Base-by-base conservation (phyloP, 2,113 vertebrate species). In the Eleginops maclovinus region DNA sequence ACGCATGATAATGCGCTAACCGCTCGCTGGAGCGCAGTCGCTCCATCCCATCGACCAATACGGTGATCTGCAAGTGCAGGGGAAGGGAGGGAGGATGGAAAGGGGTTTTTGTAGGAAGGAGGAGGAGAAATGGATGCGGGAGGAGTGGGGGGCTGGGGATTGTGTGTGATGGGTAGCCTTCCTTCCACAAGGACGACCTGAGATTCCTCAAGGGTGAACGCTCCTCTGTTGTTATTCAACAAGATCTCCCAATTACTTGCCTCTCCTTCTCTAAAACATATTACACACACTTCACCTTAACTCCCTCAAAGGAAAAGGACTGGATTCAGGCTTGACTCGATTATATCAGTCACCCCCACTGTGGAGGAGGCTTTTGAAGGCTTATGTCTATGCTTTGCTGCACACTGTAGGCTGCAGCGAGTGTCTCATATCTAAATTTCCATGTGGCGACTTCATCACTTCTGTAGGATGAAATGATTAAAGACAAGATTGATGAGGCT, bases 141-240 rank as follows among this genome's bases (percentile, higher is more conserved):
- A 55, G 55, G 55, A 58, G 55, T 19, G 28, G 65, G 61, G 61
- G 31, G 12, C n/a, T n/a, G 10, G 54, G 17, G 46, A 3, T 40
- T 28, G 59, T 19, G 77, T 40, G 71, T 22, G 65, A 87, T 76
- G 80, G 72, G 75, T 67, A 83, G 82, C 81, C 82, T 82, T 68
- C 81, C 76, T 79, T 72, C 81, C 82, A 90, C 90, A 94, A 94
- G 91, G 93, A 93, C 93, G 87, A 92, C 90, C 89, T 89, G 88
- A 91, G 82, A 93, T 89, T 92, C 88, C 83, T 93, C 92, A 94
- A 92, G 92, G 93, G 88, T 92, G 91, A 92, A 90, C 80, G 72
- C 68, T 74, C 65, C 64, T 75, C 49, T 81, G 66, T 87, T 72
- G 85, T 90, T 75, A 89, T 90, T 84, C 89, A 81, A 73, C 46